phyloP scores from a whole-genome alignment of 2,113 vertebrate species.

The Chlorodrepanis virens region DNA sequence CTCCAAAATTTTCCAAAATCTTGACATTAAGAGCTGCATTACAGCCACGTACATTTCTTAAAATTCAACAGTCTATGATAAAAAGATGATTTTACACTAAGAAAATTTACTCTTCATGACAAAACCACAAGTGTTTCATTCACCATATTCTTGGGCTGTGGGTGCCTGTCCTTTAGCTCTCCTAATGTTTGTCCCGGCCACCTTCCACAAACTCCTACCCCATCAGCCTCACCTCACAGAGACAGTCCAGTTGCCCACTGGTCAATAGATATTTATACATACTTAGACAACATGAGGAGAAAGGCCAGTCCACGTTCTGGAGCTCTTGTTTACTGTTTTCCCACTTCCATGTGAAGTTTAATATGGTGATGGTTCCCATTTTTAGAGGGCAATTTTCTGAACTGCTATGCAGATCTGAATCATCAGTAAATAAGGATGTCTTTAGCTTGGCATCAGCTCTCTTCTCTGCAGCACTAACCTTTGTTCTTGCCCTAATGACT shows the following conservation, averaged over 20 bases:
- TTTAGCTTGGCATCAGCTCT: conserved; percentile 18
- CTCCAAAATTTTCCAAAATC: not conserved
- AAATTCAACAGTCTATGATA: not conserved
- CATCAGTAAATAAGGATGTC: not conserved
- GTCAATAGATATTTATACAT: not conserved
- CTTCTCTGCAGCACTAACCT: not conserved
- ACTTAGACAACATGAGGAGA: not conserved
- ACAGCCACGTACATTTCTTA: not conserved
- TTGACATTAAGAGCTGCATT: not conserved
- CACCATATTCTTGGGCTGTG: not conserved
- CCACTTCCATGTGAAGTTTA: not conserved
- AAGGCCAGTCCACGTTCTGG: not conserved
- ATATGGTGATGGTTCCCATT: not conserved
- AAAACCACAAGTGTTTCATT: not conserved
- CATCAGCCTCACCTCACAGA: not conserved
- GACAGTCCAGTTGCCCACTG: not conserved
- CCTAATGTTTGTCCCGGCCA: not conserved
- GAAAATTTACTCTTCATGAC: not conserved
- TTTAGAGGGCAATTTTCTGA: conserved; percentile 12
- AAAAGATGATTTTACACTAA: not conserved
- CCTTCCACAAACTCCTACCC: not conserved
- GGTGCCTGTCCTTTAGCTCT: not conserved
- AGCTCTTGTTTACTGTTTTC: not conserved
- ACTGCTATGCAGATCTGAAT: not conserved
- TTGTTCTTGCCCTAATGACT: conserved; percentile 26